Evolutionary conservation across 2,113 vertebrate genomes (phyloP).

Genomic region (Lonchura striata): DNA sequence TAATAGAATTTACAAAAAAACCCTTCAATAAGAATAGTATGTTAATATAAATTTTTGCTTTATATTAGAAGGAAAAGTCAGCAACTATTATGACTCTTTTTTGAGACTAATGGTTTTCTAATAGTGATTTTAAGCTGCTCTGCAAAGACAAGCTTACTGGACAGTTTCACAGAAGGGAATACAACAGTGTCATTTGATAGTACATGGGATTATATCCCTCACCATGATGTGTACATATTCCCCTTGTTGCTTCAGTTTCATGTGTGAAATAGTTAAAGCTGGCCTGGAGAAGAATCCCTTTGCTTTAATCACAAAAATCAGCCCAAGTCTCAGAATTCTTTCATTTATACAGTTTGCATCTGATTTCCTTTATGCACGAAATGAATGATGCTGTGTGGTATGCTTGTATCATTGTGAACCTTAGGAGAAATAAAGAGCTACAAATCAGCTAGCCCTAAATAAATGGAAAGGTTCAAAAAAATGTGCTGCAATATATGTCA

Average conservation of each 20-base stretch:
- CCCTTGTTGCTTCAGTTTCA: not conserved
- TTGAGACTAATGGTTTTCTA: not conserved
- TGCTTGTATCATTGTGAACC: not conserved
- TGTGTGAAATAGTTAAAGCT: not conserved
- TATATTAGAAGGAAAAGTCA: not conserved
- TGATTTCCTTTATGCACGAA: not conserved
- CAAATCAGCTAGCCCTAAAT: not conserved
- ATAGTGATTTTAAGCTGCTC: not conserved
- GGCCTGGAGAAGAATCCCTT: not conserved
- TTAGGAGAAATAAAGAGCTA: not conserved
- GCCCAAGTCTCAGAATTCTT: not conserved
- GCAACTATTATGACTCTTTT: not conserved
- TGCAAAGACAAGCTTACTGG: not conserved
- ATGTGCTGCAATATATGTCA: not conserved
- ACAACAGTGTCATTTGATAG: not conserved
- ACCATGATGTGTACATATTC: not conserved
- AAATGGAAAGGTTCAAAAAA: not conserved
- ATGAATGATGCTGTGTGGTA: no score
- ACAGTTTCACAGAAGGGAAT: not conserved
- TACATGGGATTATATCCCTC: not conserved
- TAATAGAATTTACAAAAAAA: not conserved
- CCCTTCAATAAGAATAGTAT: not conserved
- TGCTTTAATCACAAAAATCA: not conserved
- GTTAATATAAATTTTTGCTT: not conserved
- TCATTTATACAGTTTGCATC: not conserved